These are phyloP conservation scores for Eleginops maclovinus DNA, from an alignment of 2,113 vertebrate species.

Conservation along the genomic window DNA sequence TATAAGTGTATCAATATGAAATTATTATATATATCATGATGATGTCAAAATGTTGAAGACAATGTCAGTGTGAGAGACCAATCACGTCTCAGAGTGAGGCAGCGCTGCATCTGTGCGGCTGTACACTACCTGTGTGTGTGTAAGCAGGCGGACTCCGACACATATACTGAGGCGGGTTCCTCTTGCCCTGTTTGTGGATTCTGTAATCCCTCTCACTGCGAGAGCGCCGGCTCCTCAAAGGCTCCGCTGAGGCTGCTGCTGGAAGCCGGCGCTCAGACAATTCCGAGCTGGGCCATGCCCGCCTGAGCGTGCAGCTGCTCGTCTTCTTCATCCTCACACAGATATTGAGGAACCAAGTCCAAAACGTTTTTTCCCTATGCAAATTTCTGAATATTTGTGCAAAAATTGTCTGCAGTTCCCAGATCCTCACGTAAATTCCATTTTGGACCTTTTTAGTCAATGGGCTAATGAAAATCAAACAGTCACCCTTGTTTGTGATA, in stretches of 20 bases:
- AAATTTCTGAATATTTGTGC: constrained; percentile 5
- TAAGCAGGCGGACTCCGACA: constrained; percentile 84
- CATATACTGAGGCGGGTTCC: constrained; percentile 88
- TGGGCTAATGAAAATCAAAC: constrained; percentile 12
- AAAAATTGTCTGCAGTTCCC: not conserved
- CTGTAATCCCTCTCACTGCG: constrained; percentile 96
- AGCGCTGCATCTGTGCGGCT: not conserved
- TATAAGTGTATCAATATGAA: not conserved
- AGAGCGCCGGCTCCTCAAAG: constrained; percentile 90
- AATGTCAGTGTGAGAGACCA: not conserved
- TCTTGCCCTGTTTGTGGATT: constrained; percentile 91
- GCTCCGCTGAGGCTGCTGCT: constrained; percentile 49
- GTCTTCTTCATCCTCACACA: constrained; percentile 91
- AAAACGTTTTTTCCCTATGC: not conserved
- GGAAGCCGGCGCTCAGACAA: constrained; percentile 87
- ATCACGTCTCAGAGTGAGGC: not conserved
- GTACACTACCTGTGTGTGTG: constrained; percentile 47
- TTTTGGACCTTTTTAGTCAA: constrained; percentile 6
- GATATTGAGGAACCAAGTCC: constrained; percentile 2
- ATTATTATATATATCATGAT: not conserved
- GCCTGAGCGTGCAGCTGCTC: constrained; percentile 90
- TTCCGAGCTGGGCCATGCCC: constrained; percentile 94
- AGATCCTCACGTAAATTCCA: constrained; percentile 51
- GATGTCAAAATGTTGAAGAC: not conserved
- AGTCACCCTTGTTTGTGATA: constrained; percentile 1